phyloP scores from a whole-genome alignment of 2,113 vertebrate genomes.

The Dendropsophus ebraccatus region DNA sequence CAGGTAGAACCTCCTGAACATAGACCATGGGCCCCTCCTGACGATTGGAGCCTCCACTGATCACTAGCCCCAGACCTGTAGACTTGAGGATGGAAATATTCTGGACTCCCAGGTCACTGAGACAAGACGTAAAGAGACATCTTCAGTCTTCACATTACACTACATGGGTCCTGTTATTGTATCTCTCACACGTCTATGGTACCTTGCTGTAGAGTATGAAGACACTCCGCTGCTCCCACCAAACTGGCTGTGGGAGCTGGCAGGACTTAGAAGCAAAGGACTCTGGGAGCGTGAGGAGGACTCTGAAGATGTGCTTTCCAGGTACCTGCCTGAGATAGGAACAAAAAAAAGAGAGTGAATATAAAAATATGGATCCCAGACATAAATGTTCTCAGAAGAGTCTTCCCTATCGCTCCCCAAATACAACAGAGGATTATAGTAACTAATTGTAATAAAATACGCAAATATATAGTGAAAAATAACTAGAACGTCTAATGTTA shows the following conservation, averaged over 20 bases:
- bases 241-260: constrained; percentile 75
- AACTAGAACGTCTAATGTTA: neutral
- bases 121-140: constrained; percentile 52
- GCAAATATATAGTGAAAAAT: too few species aligned
- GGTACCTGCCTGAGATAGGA: constrained; percentile 73
- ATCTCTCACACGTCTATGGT: constrained; percentile 17
- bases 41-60: constrained; percentile 84
- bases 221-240: constrained; percentile 67
- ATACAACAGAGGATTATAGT: too few species aligned
- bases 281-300: constrained; percentile 90
- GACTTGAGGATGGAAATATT: constrained; percentile 80
- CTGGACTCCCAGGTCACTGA: constrained; percentile 84
- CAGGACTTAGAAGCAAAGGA: constrained; percentile 82
- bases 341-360: neutral
- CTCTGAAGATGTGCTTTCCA: constrained; percentile 87
- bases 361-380: too few species aligned
- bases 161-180: too few species aligned
- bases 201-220: constrained; percentile 73
- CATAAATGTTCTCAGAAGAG: too few species aligned
- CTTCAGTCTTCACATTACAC: neutral
- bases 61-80: constrained; percentile 78
- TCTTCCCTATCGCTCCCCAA: neutral
- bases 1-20: constrained; percentile 84
- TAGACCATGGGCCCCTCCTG: constrained; percentile 86
- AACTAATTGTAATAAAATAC: too few species aligned